Conservation (phyloP, 53 echinoderm and acorn worm species). For the Mesocentrotus franciscanus region DNA sequence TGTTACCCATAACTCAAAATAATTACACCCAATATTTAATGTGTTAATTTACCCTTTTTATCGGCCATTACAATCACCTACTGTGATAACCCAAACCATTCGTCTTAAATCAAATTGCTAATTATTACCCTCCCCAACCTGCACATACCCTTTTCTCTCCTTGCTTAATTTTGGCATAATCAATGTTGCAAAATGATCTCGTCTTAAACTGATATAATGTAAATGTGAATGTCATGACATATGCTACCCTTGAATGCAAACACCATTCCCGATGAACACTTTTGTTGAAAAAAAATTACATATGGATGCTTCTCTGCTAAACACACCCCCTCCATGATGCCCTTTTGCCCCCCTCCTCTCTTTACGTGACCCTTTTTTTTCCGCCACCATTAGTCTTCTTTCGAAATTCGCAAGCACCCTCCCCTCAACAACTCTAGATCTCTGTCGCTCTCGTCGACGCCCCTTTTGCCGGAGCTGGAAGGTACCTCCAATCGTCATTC, state of each 20-base stretch:
- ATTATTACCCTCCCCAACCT: neutral
- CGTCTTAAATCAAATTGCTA: neutral
- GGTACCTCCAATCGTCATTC: conserved; percentile 69
- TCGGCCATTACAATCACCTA: neutral
- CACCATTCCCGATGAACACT: neutral
- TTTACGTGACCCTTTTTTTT: neutral
- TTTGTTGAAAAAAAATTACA: neutral
- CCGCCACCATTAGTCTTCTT: conserved; percentile 38
- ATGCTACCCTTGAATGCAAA: neutral
- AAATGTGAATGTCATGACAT: neutral
- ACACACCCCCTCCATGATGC: neutral
- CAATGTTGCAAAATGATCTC: conserved; percentile 6
- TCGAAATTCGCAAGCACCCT: conserved; percentile 60
- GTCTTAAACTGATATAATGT: neutral
- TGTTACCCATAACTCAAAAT: neutral
- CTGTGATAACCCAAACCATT: neutral
- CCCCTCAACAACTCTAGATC: conserved; percentile 69
- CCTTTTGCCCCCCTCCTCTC: neutral
- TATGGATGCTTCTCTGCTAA: neutral
- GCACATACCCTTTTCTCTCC: neutral
- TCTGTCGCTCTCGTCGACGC: conserved; percentile 67
- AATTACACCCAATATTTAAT: neutral
- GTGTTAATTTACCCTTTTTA: neutral
- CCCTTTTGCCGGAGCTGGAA: conserved; percentile 62
- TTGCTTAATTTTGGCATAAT: neutral